These are phyloP conservation scores for Suricata suricatta DNA, from an alignment of 2,113 vertebrate species.

Conservation along the genomic window DNA sequence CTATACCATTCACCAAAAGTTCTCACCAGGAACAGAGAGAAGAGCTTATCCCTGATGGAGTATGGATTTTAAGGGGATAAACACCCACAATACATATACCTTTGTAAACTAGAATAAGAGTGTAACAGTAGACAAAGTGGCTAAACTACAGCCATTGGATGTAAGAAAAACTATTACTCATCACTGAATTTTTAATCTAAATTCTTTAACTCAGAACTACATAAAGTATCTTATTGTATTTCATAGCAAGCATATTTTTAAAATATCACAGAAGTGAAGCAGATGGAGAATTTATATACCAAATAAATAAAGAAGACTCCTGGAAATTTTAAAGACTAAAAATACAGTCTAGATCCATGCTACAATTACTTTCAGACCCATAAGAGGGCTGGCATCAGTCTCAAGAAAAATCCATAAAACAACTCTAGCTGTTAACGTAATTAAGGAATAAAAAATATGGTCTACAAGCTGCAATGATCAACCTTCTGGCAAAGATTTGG, in stretches of 20 bases:
- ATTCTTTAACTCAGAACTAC: slow-evolving; percentile 16
- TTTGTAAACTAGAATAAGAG: not conserved
- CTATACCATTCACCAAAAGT: not conserved
- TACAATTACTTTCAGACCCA: slow-evolving; percentile 25
- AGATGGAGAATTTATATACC: slow-evolving; percentile 24
- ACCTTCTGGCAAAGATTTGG: slow-evolving; percentile 26
- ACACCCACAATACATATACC: not conserved
- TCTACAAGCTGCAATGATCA: slow-evolving; percentile 29
- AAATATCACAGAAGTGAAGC: slow-evolving; percentile 51
- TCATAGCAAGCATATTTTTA: slow-evolving; percentile 46
- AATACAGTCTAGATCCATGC: slow-evolving; percentile 39
- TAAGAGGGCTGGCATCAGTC: slow-evolving; percentile 18
- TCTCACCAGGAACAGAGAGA: not conserved
- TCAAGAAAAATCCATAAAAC: slow-evolving; percentile 52
- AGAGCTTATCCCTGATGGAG: not conserved
- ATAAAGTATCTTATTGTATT: slow-evolving; percentile 36
- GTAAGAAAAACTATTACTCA: slow-evolving; percentile 7
- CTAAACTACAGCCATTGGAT: not conserved
- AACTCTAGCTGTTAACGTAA: slow-evolving; percentile 58
- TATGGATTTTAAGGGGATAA: not conserved
- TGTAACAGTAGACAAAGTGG: not conserved
- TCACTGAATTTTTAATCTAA: slow-evolving; percentile 26
- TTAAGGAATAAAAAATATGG: slow-evolving; percentile 41
- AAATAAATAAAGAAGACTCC: slow-evolving; percentile 35
- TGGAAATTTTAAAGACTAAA: slow-evolving; percentile 57